Base-by-base conservation (phyloP, 2,797 vertebrate genomes). In the Chiroxiphia lanceolata region DNA sequence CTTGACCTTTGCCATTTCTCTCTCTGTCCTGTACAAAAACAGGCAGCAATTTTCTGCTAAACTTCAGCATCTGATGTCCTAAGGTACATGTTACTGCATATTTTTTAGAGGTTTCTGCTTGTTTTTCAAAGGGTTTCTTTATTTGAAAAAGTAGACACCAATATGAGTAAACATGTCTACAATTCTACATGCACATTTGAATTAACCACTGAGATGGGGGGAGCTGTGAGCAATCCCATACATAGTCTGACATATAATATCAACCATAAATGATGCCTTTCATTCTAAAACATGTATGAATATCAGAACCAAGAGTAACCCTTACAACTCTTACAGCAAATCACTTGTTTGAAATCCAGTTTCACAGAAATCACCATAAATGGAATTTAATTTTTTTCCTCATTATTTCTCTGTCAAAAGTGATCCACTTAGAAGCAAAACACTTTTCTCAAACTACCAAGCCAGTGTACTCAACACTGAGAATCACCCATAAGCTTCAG, bases 381-480 rank as follows among this genome's bases (percentile, higher is more conserved):
- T 26, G 14, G 45, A 95, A 75, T 68, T 69, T 9, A 7, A 22
- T 18, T 81, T 72, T 74, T 38, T 31, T 9, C 23, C 21, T 56
- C 21, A 36, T 77, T 64, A 60, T 44, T 87, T 65, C 50, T 65
- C 60, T 60, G 34, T 56, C 40, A 94, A 40, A 90, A 70, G 4
- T n/a, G 15, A 59, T 19, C 21, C 15, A 1, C 25, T 18, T 27
- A 82, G 40, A 70, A 82, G 17, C 2, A 70, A 67, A 95, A 70
- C 8, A 26, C 14, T 84, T 76, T 72, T 57, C 25, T 74, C 38
- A 70, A 80, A 36, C 40, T 72, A 56, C 8, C 44, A 92, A 4
- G 0, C 14, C 44, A 26, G 15, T 51, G 36, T 23, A 36, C 26
- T 36, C 15, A 1, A 1, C 1, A 1, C 65, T 83, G 42, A 78